A percentile compares a stretch with the other conserved stretches of the same genome.
Evolutionary conservation across 2,888 invertebrate species (phyloP).

Genomic region (Itoplectis maculator): DNA sequence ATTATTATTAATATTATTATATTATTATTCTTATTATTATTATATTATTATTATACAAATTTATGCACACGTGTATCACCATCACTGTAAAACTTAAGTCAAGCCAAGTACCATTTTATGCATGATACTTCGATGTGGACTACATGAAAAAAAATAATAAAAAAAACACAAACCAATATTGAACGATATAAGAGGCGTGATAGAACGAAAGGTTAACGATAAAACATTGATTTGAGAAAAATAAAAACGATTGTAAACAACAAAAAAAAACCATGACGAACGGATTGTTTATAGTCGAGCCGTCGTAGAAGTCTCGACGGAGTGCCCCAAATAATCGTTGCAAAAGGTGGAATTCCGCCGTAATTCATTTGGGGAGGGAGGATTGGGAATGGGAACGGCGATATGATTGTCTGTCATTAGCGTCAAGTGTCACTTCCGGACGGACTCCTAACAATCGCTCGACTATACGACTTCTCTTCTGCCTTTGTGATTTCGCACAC

Average conservation of each 20-base stretch:
- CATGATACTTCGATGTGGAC: slow-evolving; percentile 70
- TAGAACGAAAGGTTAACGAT: slow-evolving; percentile 59
- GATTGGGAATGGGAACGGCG: too few species aligned
- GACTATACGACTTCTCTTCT: slow-evolving; percentile 76
- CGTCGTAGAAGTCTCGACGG: slow-evolving; percentile 70
- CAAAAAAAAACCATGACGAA: slow-evolving; percentile 73
- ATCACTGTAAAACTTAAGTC: slow-evolving; percentile 66
- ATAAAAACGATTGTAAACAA: slow-evolving; percentile 73
- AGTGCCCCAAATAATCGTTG: slow-evolving; percentile 28
- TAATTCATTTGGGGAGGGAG: slow-evolving; percentile 44
- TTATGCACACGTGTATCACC: slow-evolving; percentile 65
- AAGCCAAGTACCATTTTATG: slow-evolving; percentile 65
- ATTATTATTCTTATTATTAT: slow-evolving; percentile 45
- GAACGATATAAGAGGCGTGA: slow-evolving; percentile 68
- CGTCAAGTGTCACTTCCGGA: slow-evolving; percentile 62
- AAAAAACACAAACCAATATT: slow-evolving; percentile 69
- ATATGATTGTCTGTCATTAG: slow-evolving; percentile 61
- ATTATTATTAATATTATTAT: slow-evolving; percentile 49
- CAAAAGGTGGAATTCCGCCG: slow-evolving; percentile 26
- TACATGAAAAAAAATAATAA: slow-evolving; percentile 59
- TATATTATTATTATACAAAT: slow-evolving; percentile 58
- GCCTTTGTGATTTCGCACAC: slow-evolving; percentile 73
- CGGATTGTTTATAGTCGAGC: slow-evolving; percentile 78
- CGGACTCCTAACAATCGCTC: slow-evolving; percentile 77
- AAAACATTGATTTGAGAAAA: slow-evolving; percentile 69